phyloP scores from a whole-genome alignment of 2,888 invertebrate species.

The Macaria liturata region DNA sequence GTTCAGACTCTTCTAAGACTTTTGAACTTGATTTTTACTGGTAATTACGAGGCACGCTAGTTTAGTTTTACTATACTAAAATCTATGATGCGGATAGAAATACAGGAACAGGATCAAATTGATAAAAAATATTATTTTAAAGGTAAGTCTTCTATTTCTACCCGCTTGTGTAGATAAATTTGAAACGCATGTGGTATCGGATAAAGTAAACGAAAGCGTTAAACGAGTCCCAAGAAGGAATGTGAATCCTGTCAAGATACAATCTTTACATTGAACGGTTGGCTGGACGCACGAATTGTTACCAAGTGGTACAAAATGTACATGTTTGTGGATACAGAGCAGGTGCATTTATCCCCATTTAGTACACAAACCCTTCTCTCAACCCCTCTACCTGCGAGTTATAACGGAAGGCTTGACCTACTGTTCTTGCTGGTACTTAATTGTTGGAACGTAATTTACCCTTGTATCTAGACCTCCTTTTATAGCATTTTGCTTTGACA shows the following conservation, averaged over 20 bases:
- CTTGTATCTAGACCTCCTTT: neutral
- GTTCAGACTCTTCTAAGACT: too few species aligned
- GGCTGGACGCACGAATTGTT: neutral
- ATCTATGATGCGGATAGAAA: too few species aligned
- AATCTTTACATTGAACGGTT: constrained; percentile 3
- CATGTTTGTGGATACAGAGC: neutral
- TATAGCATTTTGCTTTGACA: constrained; percentile 7
- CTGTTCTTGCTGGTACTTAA: neutral
- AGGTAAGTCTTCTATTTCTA: neutral
- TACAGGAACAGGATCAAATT: too few species aligned
- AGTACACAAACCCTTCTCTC: neutral
- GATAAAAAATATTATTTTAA: too few species aligned
- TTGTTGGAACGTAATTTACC: too few species aligned
- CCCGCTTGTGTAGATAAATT: neutral
- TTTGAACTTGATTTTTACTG: too few species aligned
- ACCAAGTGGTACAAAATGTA: too few species aligned
- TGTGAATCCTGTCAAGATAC: constrained; percentile 6
- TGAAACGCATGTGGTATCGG: neutral
- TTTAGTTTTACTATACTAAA: too few species aligned
- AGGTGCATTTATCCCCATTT: constrained; percentile 8
- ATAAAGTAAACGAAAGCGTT: neutral
- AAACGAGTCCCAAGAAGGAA: neutral
- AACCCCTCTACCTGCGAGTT: neutral
- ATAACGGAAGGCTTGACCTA: constrained; percentile 16
- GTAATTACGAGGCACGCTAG: too few species aligned